These are phyloP conservation scores for Osmoderma eremita DNA, from an alignment of 2,888 invertebrate species.

Conservation along the genomic window DNA sequence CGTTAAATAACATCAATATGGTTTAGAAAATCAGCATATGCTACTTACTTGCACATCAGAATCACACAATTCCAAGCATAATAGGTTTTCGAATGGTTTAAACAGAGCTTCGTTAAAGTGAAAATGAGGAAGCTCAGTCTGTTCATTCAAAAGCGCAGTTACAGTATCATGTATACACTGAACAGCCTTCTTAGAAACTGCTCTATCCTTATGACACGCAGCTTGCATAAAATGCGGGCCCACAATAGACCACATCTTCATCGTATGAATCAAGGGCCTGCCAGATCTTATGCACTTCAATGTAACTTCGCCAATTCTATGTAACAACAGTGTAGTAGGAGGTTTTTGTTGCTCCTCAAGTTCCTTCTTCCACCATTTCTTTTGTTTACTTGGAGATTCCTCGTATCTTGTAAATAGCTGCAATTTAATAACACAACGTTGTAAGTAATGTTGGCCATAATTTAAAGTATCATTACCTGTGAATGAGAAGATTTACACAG, in stretches of 20 bases:
- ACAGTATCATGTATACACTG: conserved; percentile 93
- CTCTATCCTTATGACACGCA: conserved; percentile 89
- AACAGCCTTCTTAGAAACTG: conserved; percentile 90
- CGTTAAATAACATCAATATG: background rate
- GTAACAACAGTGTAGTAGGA: conserved; percentile 73
- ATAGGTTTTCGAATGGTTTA: conserved; percentile 93
- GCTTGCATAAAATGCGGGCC: conserved; percentile 96
- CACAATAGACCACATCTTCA: conserved; percentile 92
- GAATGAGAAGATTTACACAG: conserved; percentile 88
- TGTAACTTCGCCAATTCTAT: conserved; percentile 88
- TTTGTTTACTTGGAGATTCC: conserved; percentile 63
- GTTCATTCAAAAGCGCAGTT: conserved; percentile 85
- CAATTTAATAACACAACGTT: conserved; percentile 37
- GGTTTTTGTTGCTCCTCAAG: conserved; percentile 61
- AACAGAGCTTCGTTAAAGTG: conserved; percentile 95
- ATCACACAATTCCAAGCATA: conserved; percentile 93
- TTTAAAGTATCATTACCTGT: conserved; percentile 66
- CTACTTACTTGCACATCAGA: conserved; percentile 88
- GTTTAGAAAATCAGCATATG: no score
- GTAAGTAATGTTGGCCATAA: no score
- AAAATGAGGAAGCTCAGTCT: conserved; percentile 90
- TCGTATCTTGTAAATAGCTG: conserved; percentile 61
- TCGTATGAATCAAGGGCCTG: conserved; percentile 87
- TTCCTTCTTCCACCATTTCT: conserved; percentile 63
- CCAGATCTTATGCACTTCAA: conserved; percentile 87